Percentiles rank a stretch among this genome's conserved stretches.
Evolutionary conservation across 2,797 vertebrate species (phyloP).

Genomic region (Muscicapa comitata): DNA sequence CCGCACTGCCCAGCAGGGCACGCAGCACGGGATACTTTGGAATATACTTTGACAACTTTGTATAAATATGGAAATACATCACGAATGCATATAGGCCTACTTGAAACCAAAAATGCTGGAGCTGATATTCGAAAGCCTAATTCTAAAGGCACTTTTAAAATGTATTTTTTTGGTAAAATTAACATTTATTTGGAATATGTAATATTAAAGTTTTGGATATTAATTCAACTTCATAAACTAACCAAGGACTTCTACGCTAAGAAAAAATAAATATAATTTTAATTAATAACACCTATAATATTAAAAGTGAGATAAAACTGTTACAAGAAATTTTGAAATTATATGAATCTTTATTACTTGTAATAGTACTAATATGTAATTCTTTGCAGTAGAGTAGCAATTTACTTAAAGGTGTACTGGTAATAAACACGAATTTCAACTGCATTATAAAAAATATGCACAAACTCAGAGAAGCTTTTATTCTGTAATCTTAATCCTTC

Average conservation of each 20-base stretch:
- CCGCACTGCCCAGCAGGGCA: accelerated
- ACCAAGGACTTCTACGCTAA: not conserved
- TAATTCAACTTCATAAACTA: not conserved
- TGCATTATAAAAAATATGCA: not conserved
- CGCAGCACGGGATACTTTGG: accelerated
- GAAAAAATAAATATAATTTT: not conserved
- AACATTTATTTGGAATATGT: not conserved
- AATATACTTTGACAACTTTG: accelerated
- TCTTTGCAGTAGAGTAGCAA: not conserved
- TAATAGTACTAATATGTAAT: not conserved
- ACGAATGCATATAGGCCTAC: not conserved
- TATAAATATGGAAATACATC: not conserved
- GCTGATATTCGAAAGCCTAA: not conserved
- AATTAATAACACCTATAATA: not conserved
- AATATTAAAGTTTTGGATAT: not conserved
- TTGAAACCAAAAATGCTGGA: not conserved
- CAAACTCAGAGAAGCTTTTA: not conserved
- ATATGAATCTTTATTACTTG: not conserved
- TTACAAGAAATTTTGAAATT: not conserved
- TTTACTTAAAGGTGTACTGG: not conserved
- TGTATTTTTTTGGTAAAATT: not conserved
- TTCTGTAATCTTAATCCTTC: not conserved
- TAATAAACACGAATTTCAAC: not conserved
- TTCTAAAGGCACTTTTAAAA: not conserved
- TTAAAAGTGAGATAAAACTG: not conserved